These are phyloP conservation scores for Triplophysa bombifrons DNA, from an alignment of 2,797 vertebrate species.

Conservation along the genomic window DNA sequence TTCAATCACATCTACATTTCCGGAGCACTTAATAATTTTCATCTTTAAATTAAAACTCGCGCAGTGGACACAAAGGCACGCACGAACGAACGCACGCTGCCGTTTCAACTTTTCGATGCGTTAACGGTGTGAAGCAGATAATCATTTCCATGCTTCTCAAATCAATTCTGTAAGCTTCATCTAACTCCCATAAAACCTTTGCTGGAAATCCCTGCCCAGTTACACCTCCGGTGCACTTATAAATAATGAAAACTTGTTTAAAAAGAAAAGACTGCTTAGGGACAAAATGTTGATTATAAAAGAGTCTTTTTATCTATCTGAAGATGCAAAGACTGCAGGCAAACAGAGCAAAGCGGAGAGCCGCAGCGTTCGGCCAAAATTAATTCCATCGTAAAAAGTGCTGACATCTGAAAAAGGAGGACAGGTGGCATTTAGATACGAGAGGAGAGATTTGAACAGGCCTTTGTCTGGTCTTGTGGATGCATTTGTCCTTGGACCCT, in stretches of 20 bases:
- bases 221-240: constrained; percentile 95
- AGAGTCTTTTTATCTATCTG: constrained; percentile 82
- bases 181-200: constrained; percentile 87
- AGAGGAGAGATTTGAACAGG: constrained; percentile 66
- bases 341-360: constrained; percentile 68
- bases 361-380: constrained; percentile 69
- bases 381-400: constrained; percentile 76
- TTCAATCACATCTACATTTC: constrained; percentile 13
- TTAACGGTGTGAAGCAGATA: constrained; percentile 84
- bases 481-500: constrained; percentile 72
- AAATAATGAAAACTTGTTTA: constrained; percentile 99
- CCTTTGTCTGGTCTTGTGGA: constrained; percentile 71
- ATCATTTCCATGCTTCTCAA: constrained; percentile 98
- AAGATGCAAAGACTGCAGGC: constrained; percentile 77
- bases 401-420: constrained; percentile 70
- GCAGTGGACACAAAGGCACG: constrained; percentile 19
- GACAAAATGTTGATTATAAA: constrained; percentile 88
- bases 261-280: constrained; percentile 87
- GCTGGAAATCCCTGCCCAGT: constrained; percentile 87
- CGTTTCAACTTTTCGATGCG: constrained; percentile 47
- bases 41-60: constrained; percentile 43
- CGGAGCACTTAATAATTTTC: constrained; percentile 11
- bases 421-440: constrained; percentile 76
- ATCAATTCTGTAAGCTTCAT: constrained; percentile 98
- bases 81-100: neutral